Conservation (phyloP, 1,140 invertebrate genomes). For the Drosophila grimshawi region DNA sequence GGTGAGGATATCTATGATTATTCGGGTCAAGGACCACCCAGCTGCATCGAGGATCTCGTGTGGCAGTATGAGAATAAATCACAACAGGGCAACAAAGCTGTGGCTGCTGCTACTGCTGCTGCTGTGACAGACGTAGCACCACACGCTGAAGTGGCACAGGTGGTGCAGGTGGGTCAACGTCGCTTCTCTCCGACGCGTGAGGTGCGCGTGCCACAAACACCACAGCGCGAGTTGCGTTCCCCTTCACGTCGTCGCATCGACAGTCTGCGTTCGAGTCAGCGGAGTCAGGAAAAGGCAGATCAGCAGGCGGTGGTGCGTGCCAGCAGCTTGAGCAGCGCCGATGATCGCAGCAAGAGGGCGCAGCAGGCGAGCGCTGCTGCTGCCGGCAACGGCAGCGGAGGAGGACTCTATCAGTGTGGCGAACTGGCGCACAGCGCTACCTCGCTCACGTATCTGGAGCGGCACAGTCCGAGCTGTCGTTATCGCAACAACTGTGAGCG, state of each 20-base stretch:
- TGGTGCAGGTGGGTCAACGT: constrained; percentile 38
- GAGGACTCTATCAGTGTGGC: constrained; percentile 78
- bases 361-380: constrained; percentile 71
- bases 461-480: constrained; percentile 78
- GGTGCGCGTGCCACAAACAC: constrained; percentile 81
- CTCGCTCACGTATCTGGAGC: constrained; percentile 69
- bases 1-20: constrained; percentile 65
- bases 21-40: constrained; percentile 9
- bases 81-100: constrained; percentile 12
- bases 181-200: constrained; percentile 77
- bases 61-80: constrained; percentile 76
- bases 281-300: constrained; percentile 71
- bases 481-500: constrained; percentile 90
- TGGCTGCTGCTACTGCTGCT: neutral
- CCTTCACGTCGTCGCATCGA: constrained; percentile 88
- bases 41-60: constrained; percentile 78
- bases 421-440: constrained; percentile 81
- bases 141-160: constrained; percentile 31
- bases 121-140: constrained; percentile 66
- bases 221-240: constrained; percentile 86
- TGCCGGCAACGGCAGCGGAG: constrained; percentile 85
- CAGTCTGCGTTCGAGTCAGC: constrained; percentile 65
- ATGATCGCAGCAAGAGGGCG: constrained; percentile 66
- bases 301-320: constrained; percentile 85
- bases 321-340: constrained; percentile 87